A percentile compares a stretch with the other conserved stretches of the same genome.
Evolutionary conservation across 2,797 vertebrate species (phyloP).

Genomic region (Prionace glauca): DNA sequence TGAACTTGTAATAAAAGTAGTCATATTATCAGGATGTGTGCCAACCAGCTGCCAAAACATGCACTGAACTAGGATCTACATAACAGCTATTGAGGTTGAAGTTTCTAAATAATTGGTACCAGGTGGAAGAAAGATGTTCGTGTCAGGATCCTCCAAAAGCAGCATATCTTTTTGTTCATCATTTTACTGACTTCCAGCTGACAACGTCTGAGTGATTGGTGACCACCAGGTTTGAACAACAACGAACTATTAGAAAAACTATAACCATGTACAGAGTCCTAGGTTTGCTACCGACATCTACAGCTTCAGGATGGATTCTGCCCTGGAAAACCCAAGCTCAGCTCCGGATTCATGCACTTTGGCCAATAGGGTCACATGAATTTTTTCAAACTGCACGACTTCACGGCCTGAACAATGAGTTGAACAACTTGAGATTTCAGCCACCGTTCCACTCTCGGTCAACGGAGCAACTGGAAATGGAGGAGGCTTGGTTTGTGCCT

Average conservation of each 20-base stretch:
- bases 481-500: neutral
- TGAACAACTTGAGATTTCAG: neutral
- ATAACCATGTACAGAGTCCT: too few species aligned
- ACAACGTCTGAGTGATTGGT: too few species aligned
- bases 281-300: too few species aligned
- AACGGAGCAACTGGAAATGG: neutral
- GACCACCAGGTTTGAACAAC: too few species aligned
- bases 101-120: conserved; percentile 12
- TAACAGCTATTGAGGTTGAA: neutral
- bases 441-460: too few species aligned
- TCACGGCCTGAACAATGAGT: neutral
- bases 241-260: too few species aligned
- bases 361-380: too few species aligned
- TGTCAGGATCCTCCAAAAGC: neutral
- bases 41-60: neutral
- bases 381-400: too few species aligned
- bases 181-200: neutral
- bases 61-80: neutral
- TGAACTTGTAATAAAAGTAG: neutral
- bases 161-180: neutral
- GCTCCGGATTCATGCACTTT: too few species aligned
- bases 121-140: neutral
- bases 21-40: neutral
- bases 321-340: too few species aligned
- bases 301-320: too few species aligned